These are phyloP conservation scores for Trichonephila inaurata DNA, from an alignment of 1,140 invertebrate genomes.

Conservation along the genomic window DNA sequence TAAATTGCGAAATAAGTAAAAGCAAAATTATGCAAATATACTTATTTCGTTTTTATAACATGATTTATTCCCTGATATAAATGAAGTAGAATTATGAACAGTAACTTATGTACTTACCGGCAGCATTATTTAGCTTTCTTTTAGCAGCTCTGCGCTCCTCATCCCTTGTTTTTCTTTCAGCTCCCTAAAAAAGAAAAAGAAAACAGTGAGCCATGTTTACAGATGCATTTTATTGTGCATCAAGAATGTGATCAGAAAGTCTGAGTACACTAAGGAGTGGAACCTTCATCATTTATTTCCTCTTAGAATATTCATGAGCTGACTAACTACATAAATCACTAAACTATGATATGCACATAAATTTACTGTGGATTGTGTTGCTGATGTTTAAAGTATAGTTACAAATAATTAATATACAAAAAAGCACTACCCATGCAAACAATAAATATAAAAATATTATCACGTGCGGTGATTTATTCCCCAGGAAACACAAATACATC, in stretches of 20 bases:
- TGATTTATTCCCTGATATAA: too few relatives aligned
- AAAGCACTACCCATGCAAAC: conserved; percentile 12
- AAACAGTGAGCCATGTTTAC: background rate
- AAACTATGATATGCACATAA: background rate
- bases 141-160: conserved; percentile 98
- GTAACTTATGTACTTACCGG: conserved; percentile 80
- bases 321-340: background rate
- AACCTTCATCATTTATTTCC: conserved; percentile 3
- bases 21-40: too few relatives aligned
- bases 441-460: conserved; percentile 2
- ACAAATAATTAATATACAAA: conserved; percentile 5
- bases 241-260: background rate
- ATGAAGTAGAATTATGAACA: too few relatives aligned
- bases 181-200: conserved; percentile 86
- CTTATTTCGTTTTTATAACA: too few relatives aligned
- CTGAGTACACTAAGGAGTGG: background rate
- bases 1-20: too few relatives aligned
- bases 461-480: background rate
- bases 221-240: background rate
- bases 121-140: conserved; percentile 95
- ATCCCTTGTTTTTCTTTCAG: conserved; percentile 98
- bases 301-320: conserved; percentile 53
- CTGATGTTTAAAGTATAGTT: conserved; percentile 13
- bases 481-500: background rate
- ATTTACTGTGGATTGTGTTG: background rate